Evolutionary conservation across 2,113 vertebrate genomes (phyloP).

Genomic region (Ophiodon elongatus): DNA sequence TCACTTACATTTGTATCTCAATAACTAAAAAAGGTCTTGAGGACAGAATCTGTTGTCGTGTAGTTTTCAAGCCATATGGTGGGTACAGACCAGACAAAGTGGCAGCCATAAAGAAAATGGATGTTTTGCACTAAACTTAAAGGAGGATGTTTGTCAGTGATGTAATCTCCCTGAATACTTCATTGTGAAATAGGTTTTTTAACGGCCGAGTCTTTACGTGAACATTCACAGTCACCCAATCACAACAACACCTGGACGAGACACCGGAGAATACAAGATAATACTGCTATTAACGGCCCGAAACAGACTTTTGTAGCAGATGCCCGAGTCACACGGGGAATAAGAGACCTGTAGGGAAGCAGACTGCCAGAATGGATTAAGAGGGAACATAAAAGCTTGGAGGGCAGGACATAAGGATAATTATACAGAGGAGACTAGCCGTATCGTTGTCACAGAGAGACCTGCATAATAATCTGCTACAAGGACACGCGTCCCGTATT

Average conservation of each 20-base stretch:
- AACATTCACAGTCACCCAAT: slow-evolving; percentile 8
- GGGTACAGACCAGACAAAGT: neutral
- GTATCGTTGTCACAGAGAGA: slow-evolving; percentile 40
- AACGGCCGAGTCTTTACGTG: slow-evolving; percentile 1
- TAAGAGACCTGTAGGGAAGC: slow-evolving; percentile 28
- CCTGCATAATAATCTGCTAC: slow-evolving; percentile 29
- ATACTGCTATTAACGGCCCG: slow-evolving; percentile 13
- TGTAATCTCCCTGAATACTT: neutral
- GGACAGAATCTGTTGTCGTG: neutral
- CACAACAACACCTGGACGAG: slow-evolving; percentile 11
- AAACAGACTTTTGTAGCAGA: slow-evolving; percentile 41
- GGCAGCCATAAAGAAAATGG: neutral
- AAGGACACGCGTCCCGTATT: neutral
- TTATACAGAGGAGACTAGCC: slow-evolving; percentile 47
- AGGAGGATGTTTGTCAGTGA: neutral
- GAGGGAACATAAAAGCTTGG: slow-evolving; percentile 42
- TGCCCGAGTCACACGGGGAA: slow-evolving; percentile 6
- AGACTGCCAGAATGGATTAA: slow-evolving; percentile 50
- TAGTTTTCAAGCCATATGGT: neutral
- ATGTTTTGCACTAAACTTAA: neutral
- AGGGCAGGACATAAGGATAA: slow-evolving; percentile 52
- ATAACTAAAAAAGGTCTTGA: neutral
- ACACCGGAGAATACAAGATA: slow-evolving; percentile 24
- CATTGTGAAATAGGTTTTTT: neutral
- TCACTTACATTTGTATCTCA: neutral